Conservation (phyloP, 2,888 invertebrate genomes). For the Rhingia campestris region DNA sequence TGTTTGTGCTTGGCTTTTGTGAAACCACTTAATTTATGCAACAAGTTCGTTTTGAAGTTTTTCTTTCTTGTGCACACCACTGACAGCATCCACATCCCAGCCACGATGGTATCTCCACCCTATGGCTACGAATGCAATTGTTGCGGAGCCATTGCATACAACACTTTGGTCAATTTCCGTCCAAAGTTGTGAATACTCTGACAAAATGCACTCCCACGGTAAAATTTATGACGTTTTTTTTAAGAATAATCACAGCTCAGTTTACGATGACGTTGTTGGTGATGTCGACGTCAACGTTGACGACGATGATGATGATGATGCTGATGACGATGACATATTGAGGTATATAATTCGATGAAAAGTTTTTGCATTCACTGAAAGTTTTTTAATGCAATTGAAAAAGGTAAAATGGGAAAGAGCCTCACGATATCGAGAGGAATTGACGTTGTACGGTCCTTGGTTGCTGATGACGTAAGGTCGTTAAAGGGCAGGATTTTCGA, state of each 20-base stretch:
- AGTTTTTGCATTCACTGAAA: slow-evolving; percentile 33
- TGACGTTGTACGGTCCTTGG: background rate
- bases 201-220: background rate
- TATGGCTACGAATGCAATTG: background rate
- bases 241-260: slow-evolving; percentile 35
- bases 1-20: slow-evolving; percentile 8
- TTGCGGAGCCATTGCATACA: slow-evolving; percentile 6
- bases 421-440: background rate
- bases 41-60: slow-evolving; percentile 37
- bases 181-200: background rate
- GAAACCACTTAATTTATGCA: slow-evolving; percentile 58
- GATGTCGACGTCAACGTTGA: too few relatives aligned
- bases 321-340: slow-evolving; percentile 45
- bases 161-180: slow-evolving; percentile 14
- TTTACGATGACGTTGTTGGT: slow-evolving; percentile 4
- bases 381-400: slow-evolving; percentile 13
- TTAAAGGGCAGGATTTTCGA: background rate
- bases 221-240: slow-evolving; percentile 30
- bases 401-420: background rate
- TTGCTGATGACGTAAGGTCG: background rate
- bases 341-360: slow-evolving; percentile 25
- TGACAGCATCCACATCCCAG: too few relatives aligned
- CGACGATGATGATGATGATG: too few relatives aligned
- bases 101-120: too few relatives aligned
- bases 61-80: background rate